These are phyloP conservation scores for Anastatus disparis DNA, from an alignment of 1,140 invertebrate genomes.

Conservation along the genomic window DNA sequence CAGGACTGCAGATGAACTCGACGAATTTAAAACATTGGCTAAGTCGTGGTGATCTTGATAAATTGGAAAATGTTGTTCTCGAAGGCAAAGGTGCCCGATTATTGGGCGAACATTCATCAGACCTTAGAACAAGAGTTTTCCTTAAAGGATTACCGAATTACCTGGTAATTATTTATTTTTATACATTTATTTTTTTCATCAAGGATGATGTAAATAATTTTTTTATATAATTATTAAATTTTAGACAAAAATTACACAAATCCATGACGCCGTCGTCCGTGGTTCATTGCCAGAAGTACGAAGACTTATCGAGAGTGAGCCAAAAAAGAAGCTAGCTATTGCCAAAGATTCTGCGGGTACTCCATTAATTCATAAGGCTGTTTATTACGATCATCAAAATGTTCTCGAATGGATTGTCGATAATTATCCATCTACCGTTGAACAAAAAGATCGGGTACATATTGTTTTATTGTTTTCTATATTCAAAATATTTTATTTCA, in stretches of 20 bases:
- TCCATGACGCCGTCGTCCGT: slow-evolving; percentile 77
- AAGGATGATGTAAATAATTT: too few species aligned
- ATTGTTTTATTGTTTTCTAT: slow-evolving; percentile 22
- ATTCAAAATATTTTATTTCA: too few species aligned
- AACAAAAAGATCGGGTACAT: slow-evolving; percentile 81
- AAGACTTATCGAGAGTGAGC: slow-evolving; percentile 67
- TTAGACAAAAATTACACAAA: slow-evolving; percentile 73
- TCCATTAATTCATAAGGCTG: slow-evolving; percentile 82
- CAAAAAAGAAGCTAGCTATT: slow-evolving; percentile 72
- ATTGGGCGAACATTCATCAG: slow-evolving; percentile 74
- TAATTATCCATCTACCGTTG: slow-evolving; percentile 79
- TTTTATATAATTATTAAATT: slow-evolving; percentile 38
- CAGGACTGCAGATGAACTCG: slow-evolving; percentile 63
- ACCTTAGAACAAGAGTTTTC: slow-evolving; percentile 75
- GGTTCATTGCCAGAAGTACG: slow-evolving; percentile 75
- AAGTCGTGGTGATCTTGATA: slow-evolving; percentile 77
- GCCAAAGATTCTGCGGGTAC: slow-evolving; percentile 80
- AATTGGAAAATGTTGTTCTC: slow-evolving; percentile 80
- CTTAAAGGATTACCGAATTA: slow-evolving; percentile 75
- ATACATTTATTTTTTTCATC: not conserved
- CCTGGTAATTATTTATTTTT: slow-evolving; percentile 67
- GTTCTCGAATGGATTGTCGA: slow-evolving; percentile 79
- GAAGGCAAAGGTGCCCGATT: slow-evolving; percentile 82
- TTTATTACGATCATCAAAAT: slow-evolving; percentile 79
- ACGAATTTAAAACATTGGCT: slow-evolving; percentile 76